phyloP scores from a whole-genome alignment of 1,140 invertebrate species.

The Aphis gossypii region DNA sequence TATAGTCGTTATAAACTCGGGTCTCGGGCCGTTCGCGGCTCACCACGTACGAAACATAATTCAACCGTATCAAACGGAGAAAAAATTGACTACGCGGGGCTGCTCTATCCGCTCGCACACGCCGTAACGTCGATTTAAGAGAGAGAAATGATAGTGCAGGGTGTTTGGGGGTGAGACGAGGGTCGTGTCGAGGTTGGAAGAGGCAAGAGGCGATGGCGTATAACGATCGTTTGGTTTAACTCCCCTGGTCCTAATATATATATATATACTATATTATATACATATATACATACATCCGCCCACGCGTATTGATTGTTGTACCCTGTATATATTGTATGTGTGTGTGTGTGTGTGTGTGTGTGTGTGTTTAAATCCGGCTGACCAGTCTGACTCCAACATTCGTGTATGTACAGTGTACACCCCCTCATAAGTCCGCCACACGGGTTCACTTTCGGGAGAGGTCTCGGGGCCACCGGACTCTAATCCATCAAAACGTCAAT shows the following conservation, averaged over 20 bases:
- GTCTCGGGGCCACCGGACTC: neutral
- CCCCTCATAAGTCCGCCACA: neutral
- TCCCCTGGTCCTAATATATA: neutral
- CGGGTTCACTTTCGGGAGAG: neutral
- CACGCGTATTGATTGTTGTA: neutral
- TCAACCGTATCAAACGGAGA: constrained; percentile 42
- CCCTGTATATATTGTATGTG: neutral
- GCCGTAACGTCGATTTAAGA: constrained; percentile 25
- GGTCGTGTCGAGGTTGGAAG: neutral
- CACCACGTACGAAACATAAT: constrained; percentile 43
- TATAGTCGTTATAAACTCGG: neutral
- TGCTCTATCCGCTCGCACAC: neutral
- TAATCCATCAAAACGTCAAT: constrained; percentile 55
- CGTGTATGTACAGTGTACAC: neutral
- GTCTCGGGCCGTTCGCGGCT: neutral
- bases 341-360: neutral
- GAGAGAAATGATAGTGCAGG: constrained; percentile 18
- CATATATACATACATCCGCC: neutral
- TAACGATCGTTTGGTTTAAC: constrained; percentile 34
- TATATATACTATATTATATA: neutral
- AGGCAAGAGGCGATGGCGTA: neutral
- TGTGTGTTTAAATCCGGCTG: neutral
- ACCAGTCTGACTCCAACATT: neutral
- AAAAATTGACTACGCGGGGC: constrained; percentile 32
- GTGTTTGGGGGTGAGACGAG: neutral